Conservation (phyloP, 2,113 vertebrate genomes). For the Strix uralensis region DNA sequence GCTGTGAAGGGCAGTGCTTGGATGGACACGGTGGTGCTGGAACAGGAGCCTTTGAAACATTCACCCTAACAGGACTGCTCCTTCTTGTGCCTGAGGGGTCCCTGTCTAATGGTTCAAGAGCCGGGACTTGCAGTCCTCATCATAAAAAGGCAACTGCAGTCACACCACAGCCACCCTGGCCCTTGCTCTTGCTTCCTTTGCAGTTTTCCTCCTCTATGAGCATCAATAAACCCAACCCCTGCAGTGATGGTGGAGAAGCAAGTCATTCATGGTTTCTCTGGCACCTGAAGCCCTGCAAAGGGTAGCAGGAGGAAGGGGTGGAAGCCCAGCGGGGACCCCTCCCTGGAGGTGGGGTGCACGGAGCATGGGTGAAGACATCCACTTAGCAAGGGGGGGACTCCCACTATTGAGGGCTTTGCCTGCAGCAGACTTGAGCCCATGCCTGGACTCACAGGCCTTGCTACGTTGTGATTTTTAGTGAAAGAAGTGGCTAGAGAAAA, state of each 20-base stretch:
- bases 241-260: background rate
- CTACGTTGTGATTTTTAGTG: background rate
- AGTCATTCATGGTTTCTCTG: rapidly evolving
- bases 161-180: no score
- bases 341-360: background rate
- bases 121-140: background rate
- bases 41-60: background rate
- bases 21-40: no score
- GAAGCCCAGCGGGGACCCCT: background rate
- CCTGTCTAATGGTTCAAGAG: background rate
- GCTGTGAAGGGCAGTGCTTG: background rate
- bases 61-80: background rate
- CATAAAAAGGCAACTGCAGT: background rate
- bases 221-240: background rate
- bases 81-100: background rate
- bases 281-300: background rate
- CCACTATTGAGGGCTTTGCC: background rate
- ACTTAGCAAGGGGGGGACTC: background rate
- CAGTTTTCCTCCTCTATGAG: background rate
- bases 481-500: background rate
- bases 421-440: background rate
- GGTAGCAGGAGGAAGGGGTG: background rate
- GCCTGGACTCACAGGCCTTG: background rate
- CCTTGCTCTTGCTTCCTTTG: no score
- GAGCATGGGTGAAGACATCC: background rate